phyloP scores from a whole-genome alignment of 2,888 invertebrate species.

The Stenolophus ochropezus region DNA sequence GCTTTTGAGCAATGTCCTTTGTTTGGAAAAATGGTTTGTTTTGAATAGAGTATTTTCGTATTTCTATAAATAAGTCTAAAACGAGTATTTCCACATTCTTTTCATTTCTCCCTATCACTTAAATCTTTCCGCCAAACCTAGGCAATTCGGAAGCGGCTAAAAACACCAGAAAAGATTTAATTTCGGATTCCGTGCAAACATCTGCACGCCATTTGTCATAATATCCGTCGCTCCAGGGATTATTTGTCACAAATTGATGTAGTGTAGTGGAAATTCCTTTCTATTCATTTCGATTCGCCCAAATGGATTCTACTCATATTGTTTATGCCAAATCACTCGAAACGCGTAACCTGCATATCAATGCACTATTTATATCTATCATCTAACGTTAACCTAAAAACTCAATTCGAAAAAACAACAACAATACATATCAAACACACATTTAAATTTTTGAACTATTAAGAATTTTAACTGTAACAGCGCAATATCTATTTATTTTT shows the following conservation, averaged over 20 bases:
- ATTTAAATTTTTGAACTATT: too few species aligned
- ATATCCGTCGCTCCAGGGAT: constrained; percentile 25
- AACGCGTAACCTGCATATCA: not conserved
- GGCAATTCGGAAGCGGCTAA: constrained; percentile 34
- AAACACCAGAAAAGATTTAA: constrained; percentile 46
- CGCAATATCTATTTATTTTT: too few species aligned
- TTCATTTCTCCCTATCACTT: constrained; percentile 37
- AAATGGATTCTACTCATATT: not conserved
- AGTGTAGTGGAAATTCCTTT: not conserved
- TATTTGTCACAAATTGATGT: constrained; percentile 46
- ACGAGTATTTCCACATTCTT: constrained; percentile 42
- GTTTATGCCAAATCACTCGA: not conserved
- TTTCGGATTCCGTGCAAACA: constrained; percentile 43
- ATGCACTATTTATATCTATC: not conserved
- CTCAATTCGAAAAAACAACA: too few species aligned
- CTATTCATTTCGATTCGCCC: not conserved
- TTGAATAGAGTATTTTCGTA: constrained; percentile 42
- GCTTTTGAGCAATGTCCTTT: constrained; percentile 21
- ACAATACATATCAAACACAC: too few species aligned
- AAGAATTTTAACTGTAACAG: too few species aligned
- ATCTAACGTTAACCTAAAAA: not conserved
- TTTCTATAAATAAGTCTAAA: constrained; percentile 46
- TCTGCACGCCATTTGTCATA: constrained; percentile 53
- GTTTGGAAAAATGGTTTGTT: constrained; percentile 40
- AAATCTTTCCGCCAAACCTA: constrained; percentile 47